These are phyloP conservation scores for Datnioides undecimradiatus DNA, from an alignment of 2,113 vertebrate genomes.

Conservation along the genomic window DNA sequence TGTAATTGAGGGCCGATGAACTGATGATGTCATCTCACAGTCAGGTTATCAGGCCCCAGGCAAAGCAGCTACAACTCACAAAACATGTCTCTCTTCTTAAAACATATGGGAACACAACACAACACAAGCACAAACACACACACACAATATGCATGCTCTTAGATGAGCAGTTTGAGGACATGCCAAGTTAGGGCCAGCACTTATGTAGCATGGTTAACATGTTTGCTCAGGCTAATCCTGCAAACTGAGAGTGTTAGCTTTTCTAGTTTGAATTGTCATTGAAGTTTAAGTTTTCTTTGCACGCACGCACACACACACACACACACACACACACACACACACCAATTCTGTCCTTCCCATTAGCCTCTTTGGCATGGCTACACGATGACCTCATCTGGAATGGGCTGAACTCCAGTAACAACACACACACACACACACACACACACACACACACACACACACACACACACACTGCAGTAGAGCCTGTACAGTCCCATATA, in stretches of 20 bases:
- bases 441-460: slow-evolving; percentile 46
- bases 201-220: slow-evolving; percentile 30
- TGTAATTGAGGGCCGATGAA: slow-evolving; percentile 75
- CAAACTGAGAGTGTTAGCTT: slow-evolving; percentile 35
- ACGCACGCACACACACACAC: background rate
- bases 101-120: slow-evolving; percentile 41
- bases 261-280: slow-evolving; percentile 52
- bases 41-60: slow-evolving; percentile 81
- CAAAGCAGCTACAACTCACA: slow-evolving; percentile 65
- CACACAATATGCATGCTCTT: slow-evolving; percentile 17
- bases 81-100: slow-evolving; percentile 63
- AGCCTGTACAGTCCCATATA: slow-evolving; percentile 80
- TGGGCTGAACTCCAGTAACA: slow-evolving; percentile 79
- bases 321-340: slow-evolving; percentile 20
- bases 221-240: slow-evolving; percentile 49
- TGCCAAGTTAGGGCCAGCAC: slow-evolving; percentile 14
- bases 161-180: slow-evolving; percentile 25
- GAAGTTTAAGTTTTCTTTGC: slow-evolving; percentile 35
- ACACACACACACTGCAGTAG: slow-evolving; percentile 47
- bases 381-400: slow-evolving; percentile 81
- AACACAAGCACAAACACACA: slow-evolving; percentile 31
- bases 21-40: slow-evolving; percentile 80
- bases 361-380: slow-evolving; percentile 80
- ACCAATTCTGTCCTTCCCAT: slow-evolving; percentile 76
- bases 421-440: slow-evolving; percentile 47